phyloP scores from a whole-genome alignment of 2,888 invertebrate species.

The Nomada lathburiana region DNA sequence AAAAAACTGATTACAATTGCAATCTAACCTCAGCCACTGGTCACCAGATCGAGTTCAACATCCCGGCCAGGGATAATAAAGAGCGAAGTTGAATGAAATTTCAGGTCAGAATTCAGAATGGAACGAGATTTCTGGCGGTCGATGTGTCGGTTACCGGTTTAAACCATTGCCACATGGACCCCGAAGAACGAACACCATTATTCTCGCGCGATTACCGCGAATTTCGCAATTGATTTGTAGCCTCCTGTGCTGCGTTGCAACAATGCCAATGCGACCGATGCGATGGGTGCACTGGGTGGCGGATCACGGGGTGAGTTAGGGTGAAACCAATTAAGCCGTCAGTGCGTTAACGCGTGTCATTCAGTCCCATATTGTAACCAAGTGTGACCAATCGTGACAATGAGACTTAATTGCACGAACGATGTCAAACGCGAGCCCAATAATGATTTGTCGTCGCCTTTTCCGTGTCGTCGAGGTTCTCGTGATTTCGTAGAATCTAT shows the following conservation, averaged over 20 bases:
- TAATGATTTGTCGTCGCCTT: conserved; percentile 50
- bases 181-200: conserved; percentile 54
- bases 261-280: conserved; percentile 41
- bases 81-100: not conserved
- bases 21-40: not conserved
- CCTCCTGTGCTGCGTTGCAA: conserved; percentile 48
- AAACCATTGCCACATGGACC: conserved; percentile 25
- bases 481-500: not conserved
- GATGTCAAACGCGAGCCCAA: conserved; percentile 55
- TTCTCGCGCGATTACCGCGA: conserved; percentile 58
- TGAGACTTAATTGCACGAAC: conserved; percentile 73
- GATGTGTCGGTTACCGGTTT: conserved; percentile 13
- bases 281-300: conserved; percentile 1
- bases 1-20: not conserved
- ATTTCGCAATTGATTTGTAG: conserved; percentile 70
- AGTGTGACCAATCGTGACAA: conserved; percentile 72
- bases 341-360: conserved; percentile 76
- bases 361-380: conserved; percentile 73
- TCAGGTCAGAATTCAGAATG: conserved; percentile 1
- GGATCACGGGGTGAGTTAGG: conserved; percentile 37
- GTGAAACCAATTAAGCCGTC: conserved; percentile 74
- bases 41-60: not conserved
- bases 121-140: conserved; percentile 3
- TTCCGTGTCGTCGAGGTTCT: conserved; percentile 4
- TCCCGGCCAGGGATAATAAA: not conserved